Evolutionary conservation across 35 echinoderm and acorn worm genomes (phyloP), one percentile per base, ranked within the genome.

Genomic region (Stichopus chloronotus): DNA sequence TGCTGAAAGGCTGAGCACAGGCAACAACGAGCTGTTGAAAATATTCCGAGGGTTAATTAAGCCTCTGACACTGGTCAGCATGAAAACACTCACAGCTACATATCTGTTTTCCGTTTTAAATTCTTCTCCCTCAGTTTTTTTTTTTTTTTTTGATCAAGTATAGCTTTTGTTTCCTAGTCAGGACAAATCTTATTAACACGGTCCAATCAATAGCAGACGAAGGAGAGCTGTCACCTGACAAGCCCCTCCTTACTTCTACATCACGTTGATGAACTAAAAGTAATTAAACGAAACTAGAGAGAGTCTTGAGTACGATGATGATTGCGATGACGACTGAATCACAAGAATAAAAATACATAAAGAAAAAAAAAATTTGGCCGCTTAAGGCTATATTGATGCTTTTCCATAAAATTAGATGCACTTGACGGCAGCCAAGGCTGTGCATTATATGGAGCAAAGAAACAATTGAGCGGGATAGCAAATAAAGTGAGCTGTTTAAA

Each of bases 231-330:
- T 89, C 87, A 89, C 87, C 87, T 89, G 87, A 72, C 87, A 72
- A 89, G 87, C 87, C 87, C 87, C 87, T 89, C 87, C 87, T 89
- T 89, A 89, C 87, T 89, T 89, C 65, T 52, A 89, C 65, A 89
- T 89, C 87, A 89, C 87, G 57, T 89, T 89, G 87, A 89, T 89
- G 87, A 89, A 89, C 87, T 89, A 89, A 89, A 71, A 89, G 87
- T 89, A 89, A 89, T 89, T 89, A 89, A 89, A 89, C 87, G 87
- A 65, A 89, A 89, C 87, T 89, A 89, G 87, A 89, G 87, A 89
- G 87, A 89, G 87, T 71, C 22, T 71, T 65, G 87, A 72, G 87
- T 71, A 65, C 87, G 65, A 72, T 89, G 87, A 89, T 72, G 87
- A 89, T 72, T 89, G 87, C 87, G 87, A 89, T 89, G 87, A 89